Base-by-base conservation (phyloP, 2,888 invertebrate species). In the Amiota mariae region DNA sequence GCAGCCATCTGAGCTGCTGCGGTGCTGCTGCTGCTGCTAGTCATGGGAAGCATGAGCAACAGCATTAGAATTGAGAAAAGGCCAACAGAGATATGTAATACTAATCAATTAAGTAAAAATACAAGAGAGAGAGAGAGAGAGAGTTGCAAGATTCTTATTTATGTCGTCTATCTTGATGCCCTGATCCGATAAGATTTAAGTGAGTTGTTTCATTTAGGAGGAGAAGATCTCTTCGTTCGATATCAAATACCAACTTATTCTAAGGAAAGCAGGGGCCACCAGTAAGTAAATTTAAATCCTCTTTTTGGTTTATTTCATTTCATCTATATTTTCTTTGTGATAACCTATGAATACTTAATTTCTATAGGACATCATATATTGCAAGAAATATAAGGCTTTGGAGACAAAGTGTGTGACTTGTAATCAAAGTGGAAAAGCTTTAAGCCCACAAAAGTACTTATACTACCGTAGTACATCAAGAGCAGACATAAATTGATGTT, bases 401-500 rank as follows among this genome's bases (percentile, higher is more conserved):
- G 2, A 24, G 56, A 57, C n/a, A 57, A 15, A 57, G 11, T 8
- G 2, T 24, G 24, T 36, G 18, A n/a, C 20, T 59, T 36, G 63
- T 46, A 63, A 63, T 63, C 63, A 63, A 63, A 63, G 46, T 15
- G 36, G 46, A 63, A 63, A 59, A 54, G 54, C 54, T 54, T 54
- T 54, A 54, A 54, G 54, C 59, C 59, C 18, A 18, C 59, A 18
- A 11, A 59, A 18, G 36, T 36, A 36, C 36, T 4, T n/a, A n/a
- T n/a, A n/a, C 1, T 3, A 24, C 3, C 3, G 24, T 24, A 36
- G 36, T 36, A 6, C 36, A 36, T 36, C 4, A 57, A 57, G n/a
- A 15, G 79, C 82, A 82, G 78, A 79, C 79, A 81, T 77, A 81
- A 82, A 85, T 80, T 84, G 81, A 80, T 84, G 84, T 81, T 85